Evolutionary conservation across 2,888 invertebrate genomes (phyloP).

Genomic region (Tetramorium bicarinatum): DNA sequence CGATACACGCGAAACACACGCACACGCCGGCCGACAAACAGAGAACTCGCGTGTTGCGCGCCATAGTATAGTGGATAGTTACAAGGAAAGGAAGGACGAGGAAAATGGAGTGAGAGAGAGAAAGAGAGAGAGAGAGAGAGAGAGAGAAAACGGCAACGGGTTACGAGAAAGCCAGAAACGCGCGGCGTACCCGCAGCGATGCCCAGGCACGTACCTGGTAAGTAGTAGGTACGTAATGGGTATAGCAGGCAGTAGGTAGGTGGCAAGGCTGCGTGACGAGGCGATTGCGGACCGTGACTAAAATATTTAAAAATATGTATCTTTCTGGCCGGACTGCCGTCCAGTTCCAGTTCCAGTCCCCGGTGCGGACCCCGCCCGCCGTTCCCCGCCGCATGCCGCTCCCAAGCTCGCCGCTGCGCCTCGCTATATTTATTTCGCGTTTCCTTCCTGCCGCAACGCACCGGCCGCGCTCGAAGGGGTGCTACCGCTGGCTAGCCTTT

Average conservation of each 20-base stretch:
- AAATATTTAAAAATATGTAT: constrained; percentile 87
- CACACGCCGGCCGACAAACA: constrained; percentile 13
- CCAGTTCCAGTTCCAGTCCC: constrained; percentile 84
- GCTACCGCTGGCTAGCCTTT: constrained; percentile 42
- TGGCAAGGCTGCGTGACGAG: constrained; percentile 86
- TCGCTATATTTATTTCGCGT: constrained; percentile 86
- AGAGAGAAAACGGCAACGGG: constrained; percentile 54
- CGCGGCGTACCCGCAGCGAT: constrained; percentile 66
- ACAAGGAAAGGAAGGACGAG: constrained; percentile 9
- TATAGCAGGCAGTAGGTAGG: constrained; percentile 83
- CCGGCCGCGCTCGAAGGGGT: constrained; percentile 70
- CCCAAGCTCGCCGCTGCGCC: constrained; percentile 72
- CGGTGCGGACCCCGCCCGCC: constrained; percentile 71
- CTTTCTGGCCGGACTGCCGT: constrained; percentile 86
- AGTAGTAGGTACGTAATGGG: constrained; percentile 76
- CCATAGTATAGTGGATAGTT: constrained; percentile 21
- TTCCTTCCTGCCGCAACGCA: constrained; percentile 84
- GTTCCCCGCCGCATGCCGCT: constrained; percentile 67
- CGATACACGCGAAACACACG: constrained; percentile 38
- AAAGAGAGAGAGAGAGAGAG: not conserved
- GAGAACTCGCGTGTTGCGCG: constrained; percentile 46
- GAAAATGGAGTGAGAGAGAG: not conserved
- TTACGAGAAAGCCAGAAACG: constrained; percentile 55
- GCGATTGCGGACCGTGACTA: constrained; percentile 86
- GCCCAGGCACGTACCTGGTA: constrained; percentile 74